A percentile compares a stretch with the other conserved stretches of the same genome.
Conservation (phyloP, 2,797 vertebrate species). For the Sus cebifrons region DNA sequence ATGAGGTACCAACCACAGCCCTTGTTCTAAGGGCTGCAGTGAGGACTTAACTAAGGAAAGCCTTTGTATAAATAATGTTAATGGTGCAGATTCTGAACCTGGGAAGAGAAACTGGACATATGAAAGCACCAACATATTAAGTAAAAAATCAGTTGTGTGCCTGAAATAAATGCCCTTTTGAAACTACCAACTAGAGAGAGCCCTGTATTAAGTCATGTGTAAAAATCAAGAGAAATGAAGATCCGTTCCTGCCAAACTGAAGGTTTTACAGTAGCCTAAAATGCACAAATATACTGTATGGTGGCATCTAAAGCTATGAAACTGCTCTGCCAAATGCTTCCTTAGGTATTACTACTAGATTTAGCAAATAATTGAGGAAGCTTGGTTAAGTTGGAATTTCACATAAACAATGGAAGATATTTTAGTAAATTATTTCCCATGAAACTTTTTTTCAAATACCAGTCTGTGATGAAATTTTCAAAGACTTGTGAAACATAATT, state of each 20-base stretch:
- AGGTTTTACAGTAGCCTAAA: neutral
- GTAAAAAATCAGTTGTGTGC: neutral
- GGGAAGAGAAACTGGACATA: neutral
- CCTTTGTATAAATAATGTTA: neutral
- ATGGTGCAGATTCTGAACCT: neutral
- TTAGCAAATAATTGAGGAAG: conserved; percentile 6
- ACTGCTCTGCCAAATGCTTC: neutral
- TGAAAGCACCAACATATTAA: neutral
- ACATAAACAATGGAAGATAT: conserved; percentile 11
- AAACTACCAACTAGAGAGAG: neutral
- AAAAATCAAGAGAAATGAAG: conserved; percentile 51
- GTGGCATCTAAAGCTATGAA: neutral
- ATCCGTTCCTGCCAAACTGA: neutral
- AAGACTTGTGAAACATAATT: neutral
- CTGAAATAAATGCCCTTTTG: conserved; percentile 38
- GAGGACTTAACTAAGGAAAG: neutral
- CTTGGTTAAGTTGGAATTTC: neutral
- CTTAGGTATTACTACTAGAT: neutral
- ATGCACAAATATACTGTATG: neutral
- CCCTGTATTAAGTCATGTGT: neutral
- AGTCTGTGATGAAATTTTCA: conserved; percentile 26
- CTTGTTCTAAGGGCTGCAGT: neutral
- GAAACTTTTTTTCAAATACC: neutral
- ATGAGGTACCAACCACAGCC: neutral
- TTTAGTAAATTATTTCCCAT: conserved; percentile 24